phyloP scores from a whole-genome alignment of 2,797 vertebrate species.

The Hipposideros larvatus region DNA sequence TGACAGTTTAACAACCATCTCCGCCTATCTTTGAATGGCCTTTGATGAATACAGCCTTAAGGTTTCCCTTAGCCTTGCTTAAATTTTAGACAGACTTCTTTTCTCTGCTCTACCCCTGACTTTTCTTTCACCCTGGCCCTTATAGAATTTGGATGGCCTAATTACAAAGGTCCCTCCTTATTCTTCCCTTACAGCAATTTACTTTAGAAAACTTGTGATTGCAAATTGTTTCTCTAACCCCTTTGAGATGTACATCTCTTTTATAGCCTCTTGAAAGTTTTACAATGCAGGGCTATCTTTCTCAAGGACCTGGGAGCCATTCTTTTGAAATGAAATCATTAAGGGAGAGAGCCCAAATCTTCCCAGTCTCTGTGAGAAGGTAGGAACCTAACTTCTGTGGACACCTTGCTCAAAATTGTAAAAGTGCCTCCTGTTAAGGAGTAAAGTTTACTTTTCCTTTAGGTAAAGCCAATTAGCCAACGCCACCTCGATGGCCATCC shows the following conservation, averaged over 20 bases:
- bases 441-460: neutral
- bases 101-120: neutral
- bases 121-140: neutral
- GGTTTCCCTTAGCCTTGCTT: neutral
- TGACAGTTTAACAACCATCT: neutral
- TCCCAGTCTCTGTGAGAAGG: neutral
- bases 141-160: neutral
- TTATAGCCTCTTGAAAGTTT: neutral
- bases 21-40: neutral
- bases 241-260: neutral
- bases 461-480: neutral
- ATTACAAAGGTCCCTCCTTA: neutral
- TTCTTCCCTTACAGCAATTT: neutral
- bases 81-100: neutral
- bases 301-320: neutral
- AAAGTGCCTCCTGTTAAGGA: neutral
- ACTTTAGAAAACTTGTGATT: neutral
- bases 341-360: neutral
- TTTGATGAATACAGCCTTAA: neutral
- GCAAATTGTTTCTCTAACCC: neutral
- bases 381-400: neutral
- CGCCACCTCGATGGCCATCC: neutral
- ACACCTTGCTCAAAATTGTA: neutral
- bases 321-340: neutral
- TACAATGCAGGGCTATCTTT: neutral